These are phyloP conservation scores for Drosophila pseudotalamancana DNA, from an alignment of 2,888 invertebrate species.

Conservation along the genomic window DNA sequence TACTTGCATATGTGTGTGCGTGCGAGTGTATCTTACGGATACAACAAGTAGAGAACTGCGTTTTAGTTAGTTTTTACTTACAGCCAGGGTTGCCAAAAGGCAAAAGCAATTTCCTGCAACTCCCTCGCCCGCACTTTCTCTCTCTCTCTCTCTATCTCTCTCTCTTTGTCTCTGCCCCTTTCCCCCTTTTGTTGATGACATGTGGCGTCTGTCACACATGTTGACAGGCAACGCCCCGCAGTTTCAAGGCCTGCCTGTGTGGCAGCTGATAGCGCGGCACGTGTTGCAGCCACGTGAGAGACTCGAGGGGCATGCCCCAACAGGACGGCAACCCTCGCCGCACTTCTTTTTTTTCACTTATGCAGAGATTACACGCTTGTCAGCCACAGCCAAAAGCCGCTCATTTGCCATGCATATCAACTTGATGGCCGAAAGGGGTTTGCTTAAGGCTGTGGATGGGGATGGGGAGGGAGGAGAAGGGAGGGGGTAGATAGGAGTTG, in stretches of 20 bases:
- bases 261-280: slow-evolving; percentile 61
- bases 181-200: slow-evolving; percentile 58
- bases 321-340: neutral
- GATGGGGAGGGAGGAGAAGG: neutral
- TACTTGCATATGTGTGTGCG: slow-evolving; percentile 3
- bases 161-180: neutral
- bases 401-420: slow-evolving; percentile 46
- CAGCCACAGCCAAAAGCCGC: slow-evolving; percentile 41
- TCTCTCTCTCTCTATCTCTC: neutral
- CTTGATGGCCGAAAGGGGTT: slow-evolving; percentile 29
- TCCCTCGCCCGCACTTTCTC: neutral
- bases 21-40: slow-evolving; percentile 25
- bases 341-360: slow-evolving; percentile 39
- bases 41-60: slow-evolving; percentile 9
- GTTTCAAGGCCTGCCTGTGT: slow-evolving; percentile 30
- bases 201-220: slow-evolving; percentile 54
- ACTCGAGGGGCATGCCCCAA: slow-evolving; percentile 22
- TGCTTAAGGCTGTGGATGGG: neutral
- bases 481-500: neutral
- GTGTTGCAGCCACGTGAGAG: slow-evolving; percentile 59
- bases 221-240: slow-evolving; percentile 52
- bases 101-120: slow-evolving; percentile 32
- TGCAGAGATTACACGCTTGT: slow-evolving; percentile 73
- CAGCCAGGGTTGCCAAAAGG: slow-evolving; percentile 18
- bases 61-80: slow-evolving; percentile 6